A percentile compares a stretch with the other conserved stretches of the same genome.
Conservation (phyloP, 2,888 invertebrate species). For the Gymnoscelis rufifasciata region DNA sequence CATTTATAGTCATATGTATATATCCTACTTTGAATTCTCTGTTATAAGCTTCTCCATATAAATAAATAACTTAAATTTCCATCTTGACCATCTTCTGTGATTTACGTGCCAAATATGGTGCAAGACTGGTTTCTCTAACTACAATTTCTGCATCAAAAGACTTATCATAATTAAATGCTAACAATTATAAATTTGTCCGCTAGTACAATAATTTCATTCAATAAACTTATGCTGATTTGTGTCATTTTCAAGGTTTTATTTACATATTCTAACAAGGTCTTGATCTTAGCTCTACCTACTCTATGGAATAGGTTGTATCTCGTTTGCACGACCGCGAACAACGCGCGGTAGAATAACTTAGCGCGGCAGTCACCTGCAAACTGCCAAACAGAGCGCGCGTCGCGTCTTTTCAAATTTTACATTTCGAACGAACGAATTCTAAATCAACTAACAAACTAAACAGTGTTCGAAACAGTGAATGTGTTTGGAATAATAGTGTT, state of each 20-base stretch:
- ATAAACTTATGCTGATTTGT: too few relatives aligned
- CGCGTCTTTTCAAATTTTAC: conserved; percentile 36
- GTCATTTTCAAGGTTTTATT: background rate
- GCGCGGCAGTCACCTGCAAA: conserved; percentile 70
- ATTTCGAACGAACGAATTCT: conserved; percentile 39
- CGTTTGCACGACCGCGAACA: background rate
- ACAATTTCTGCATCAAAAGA: too few relatives aligned
- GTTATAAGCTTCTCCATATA: too few relatives aligned
- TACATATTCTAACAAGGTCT: conserved; percentile 1
- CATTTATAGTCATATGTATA: too few relatives aligned
- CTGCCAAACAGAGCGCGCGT: conserved; percentile 62
- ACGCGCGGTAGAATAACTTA: conserved; percentile 16
- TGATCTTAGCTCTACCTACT: background rate
- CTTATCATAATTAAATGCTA: too few relatives aligned
- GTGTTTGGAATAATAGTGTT: conserved; percentile 45
- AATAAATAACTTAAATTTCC: too few relatives aligned
- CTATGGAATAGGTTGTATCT: background rate
- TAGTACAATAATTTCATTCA: too few relatives aligned
- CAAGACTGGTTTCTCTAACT: too few relatives aligned
- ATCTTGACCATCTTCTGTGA: too few relatives aligned
- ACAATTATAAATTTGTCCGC: too few relatives aligned
- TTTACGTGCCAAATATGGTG: too few relatives aligned
- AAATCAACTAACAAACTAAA: conserved; percentile 49
- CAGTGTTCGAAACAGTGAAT: conserved; percentile 45
- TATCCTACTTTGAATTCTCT: too few relatives aligned